These are phyloP conservation scores for Zaprionus davidi DNA, from an alignment of 1,140 invertebrate genomes.

Conservation along the genomic window DNA sequence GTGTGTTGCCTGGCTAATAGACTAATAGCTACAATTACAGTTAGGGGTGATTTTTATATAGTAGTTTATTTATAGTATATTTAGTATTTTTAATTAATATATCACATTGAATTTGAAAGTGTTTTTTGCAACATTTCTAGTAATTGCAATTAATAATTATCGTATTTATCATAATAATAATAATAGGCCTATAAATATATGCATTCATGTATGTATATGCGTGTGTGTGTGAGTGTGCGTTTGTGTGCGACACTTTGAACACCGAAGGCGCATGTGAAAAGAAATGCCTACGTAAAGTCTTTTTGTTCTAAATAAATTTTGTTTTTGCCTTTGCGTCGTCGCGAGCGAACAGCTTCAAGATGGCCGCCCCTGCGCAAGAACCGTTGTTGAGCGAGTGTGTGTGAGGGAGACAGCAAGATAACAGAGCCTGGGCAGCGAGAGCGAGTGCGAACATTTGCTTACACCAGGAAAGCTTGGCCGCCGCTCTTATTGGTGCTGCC, in stretches of 20 bases:
- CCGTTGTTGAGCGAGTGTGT: constrained; percentile 31
- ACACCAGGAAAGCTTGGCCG: constrained; percentile 79
- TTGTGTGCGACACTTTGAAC: constrained; percentile 55
- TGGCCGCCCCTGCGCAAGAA: constrained; percentile 71
- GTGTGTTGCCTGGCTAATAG: constrained; percentile 62
- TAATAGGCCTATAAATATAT: constrained; percentile 59
- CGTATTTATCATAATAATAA: constrained; percentile 48
- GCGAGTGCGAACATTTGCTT: constrained; percentile 39
- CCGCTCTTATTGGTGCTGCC: constrained; percentile 65
- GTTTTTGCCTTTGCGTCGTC: constrained; percentile 8
- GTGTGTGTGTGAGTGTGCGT: constrained; percentile 18
- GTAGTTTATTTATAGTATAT: constrained; percentile 52
- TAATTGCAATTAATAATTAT: constrained; percentile 57
- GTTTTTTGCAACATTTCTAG: constrained; percentile 79
- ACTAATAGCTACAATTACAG: constrained; percentile 69
- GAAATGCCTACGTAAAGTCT: constrained; percentile 79
- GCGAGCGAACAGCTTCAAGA: constrained; percentile 70
- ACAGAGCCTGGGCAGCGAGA: neutral
- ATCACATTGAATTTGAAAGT: constrained; percentile 83
- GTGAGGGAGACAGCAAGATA: constrained; percentile 20
- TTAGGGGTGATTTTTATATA: constrained; percentile 32
- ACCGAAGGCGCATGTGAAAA: constrained; percentile 66
- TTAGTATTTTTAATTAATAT: constrained; percentile 73
- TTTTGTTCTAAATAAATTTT: constrained; percentile 48
- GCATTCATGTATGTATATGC: constrained; percentile 15